Conservation (phyloP, 2,888 invertebrate genomes). For the Lasius fuliginosus region DNA sequence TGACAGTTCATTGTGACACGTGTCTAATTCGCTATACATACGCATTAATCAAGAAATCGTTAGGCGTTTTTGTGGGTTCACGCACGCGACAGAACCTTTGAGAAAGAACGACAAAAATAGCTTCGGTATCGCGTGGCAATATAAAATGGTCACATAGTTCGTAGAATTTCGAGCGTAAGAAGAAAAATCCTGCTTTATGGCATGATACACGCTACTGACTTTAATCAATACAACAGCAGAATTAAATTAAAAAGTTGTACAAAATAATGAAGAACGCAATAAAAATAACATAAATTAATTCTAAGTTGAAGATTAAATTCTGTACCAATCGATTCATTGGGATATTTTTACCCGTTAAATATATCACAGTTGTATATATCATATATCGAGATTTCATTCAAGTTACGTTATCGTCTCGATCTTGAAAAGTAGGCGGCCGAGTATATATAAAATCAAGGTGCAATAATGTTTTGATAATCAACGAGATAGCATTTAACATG, state of each 20-base stretch:
- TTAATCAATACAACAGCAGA: background rate
- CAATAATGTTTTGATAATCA: slow-evolving; percentile 36
- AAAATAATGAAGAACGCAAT: background rate
- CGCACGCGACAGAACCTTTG: background rate
- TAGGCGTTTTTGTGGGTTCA: slow-evolving; percentile 11
- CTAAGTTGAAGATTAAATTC: background rate
- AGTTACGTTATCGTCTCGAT: background rate
- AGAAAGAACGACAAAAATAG: slow-evolving; percentile 68
- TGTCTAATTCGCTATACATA: slow-evolving; percentile 56
- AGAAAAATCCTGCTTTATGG: background rate
- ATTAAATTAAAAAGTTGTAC: background rate
- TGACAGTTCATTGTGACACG: background rate
- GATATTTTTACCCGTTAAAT: background rate
- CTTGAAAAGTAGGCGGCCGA: background rate
- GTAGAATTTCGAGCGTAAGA: background rate
- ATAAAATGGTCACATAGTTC: background rate
- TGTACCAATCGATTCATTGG: background rate
- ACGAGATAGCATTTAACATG: slow-evolving; percentile 8
- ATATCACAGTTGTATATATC: background rate
- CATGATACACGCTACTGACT: background rate
- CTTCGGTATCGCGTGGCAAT: slow-evolving; percentile 54
- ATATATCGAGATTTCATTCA: background rate
- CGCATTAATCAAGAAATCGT: slow-evolving; percentile 64
- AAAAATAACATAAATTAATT: background rate
- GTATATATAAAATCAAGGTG: background rate